A percentile compares a stretch with the other conserved stretches of the same genome.
phyloP scores from a whole-genome alignment of 1,140 invertebrate genomes.

The Brachionus paranguensis region DNA sequence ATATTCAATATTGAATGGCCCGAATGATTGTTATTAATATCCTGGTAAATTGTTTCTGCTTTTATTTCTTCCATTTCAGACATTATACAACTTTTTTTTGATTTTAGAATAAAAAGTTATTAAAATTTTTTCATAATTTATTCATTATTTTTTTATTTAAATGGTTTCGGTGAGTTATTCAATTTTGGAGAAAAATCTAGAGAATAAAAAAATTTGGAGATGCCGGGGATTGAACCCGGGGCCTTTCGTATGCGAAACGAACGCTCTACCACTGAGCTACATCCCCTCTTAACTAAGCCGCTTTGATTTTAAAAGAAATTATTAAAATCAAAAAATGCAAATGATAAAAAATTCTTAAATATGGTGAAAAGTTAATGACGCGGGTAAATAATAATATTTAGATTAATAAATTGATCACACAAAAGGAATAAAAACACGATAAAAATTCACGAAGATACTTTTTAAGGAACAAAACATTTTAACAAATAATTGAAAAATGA shows the following conservation, averaged over 20 bases:
- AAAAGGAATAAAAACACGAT: no score
- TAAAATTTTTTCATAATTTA: background rate
- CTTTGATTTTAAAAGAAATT: background rate
- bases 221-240: conserved; percentile 24
- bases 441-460: no score
- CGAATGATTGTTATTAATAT: background rate
- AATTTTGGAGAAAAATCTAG: background rate
- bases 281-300: background rate
- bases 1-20: background rate
- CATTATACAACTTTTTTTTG: background rate
- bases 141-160: background rate
- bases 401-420: no score
- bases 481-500: no score
- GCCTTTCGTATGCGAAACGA: conserved; percentile 34
- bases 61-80: background rate
- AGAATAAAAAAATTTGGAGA: background rate
- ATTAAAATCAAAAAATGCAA: background rate
- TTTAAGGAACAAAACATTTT: no score
- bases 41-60: background rate
- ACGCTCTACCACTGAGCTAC: conserved; percentile 33
- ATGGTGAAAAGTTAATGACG: no score
- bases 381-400: no score
- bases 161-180: background rate
- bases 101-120: background rate
- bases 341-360: no score